Percentiles rank a stretch among this genome's conserved stretches.
phyloP scores from a whole-genome alignment of 2,888 invertebrate genomes.

The Hesperia comma region DNA sequence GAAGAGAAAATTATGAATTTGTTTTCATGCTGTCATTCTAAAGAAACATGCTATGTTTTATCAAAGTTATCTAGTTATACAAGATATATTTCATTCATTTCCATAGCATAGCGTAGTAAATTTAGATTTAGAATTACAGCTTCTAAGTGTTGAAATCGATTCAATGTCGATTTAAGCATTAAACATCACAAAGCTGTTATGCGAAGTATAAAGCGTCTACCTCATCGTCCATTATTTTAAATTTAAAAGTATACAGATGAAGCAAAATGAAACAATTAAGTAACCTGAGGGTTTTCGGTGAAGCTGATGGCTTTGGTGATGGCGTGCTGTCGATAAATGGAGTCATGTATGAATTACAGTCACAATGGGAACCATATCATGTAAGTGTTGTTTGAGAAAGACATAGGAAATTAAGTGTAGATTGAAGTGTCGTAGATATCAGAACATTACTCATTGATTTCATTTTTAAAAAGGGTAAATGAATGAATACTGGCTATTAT shows the following conservation, averaged over 20 bases:
- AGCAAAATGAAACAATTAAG: conserved; percentile 61
- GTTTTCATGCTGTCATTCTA: conserved; percentile 3
- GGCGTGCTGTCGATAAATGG: conserved; percentile 81
- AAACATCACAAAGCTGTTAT: conserved; percentile 5
- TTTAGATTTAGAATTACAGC: not conserved
- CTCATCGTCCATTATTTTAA: conserved; percentile 22
- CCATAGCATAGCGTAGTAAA: not conserved
- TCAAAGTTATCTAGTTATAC: not conserved
- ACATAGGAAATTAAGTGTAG: conserved; percentile 8
- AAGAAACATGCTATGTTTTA: conserved; percentile 40
- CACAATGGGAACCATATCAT: conserved; percentile 40
- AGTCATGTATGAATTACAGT: conserved; percentile 69
- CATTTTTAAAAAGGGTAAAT: not conserved
- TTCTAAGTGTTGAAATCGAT: not conserved
- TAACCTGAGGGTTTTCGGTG: conserved; percentile 83
- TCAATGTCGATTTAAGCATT: not conserved
- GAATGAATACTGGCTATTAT: too few species aligned
- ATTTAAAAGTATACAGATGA: conserved; percentile 44
- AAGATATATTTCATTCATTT: not conserved
- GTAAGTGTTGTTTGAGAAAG: conserved; percentile 18
- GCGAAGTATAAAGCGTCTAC: conserved; percentile 17
- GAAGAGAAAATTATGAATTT: conserved; percentile 9
- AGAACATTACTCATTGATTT: not conserved
- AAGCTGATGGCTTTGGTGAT: conserved; percentile 82
- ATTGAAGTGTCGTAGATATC: conserved; percentile 1